A percentile compares a stretch with the other conserved stretches of the same genome.
phyloP scores from a whole-genome alignment of 2,888 invertebrate species.

The Tiliacea aurago region DNA sequence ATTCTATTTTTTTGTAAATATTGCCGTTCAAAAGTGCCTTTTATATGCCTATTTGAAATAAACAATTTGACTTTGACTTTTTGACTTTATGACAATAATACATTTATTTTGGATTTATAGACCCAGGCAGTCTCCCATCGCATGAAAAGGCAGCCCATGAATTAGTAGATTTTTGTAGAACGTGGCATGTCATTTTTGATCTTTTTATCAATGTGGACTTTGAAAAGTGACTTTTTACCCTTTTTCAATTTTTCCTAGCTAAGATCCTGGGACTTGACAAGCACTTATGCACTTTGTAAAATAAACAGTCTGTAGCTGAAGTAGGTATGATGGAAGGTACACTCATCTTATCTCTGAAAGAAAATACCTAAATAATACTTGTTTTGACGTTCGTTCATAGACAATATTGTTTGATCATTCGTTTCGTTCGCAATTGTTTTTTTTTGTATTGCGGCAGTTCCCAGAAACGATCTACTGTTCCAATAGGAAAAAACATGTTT shows the following conservation, averaged over 20 bases:
- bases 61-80: too few relatives aligned
- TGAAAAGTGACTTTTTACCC: neutral
- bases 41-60: too few relatives aligned
- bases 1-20: too few relatives aligned
- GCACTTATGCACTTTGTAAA: conserved; percentile 27
- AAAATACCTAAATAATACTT: neutral
- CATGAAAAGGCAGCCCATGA: neutral
- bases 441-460: conserved; percentile 18
- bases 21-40: too few relatives aligned
- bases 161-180: neutral
- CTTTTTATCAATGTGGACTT: neutral
- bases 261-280: neutral
- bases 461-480: conserved; percentile 10
- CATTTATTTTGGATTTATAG: neutral
- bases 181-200: neutral
- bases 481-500: conserved; percentile 21
- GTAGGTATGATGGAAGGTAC: neutral
- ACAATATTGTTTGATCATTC: conserved; percentile 18
- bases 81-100: neutral
- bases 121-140: neutral
- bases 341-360: neutral
- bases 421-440: conserved; percentile 25
- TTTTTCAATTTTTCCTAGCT: neutral
- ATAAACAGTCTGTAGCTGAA: neutral
- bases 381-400: conserved; percentile 26